Base-by-base conservation (phyloP, 2,888 invertebrate genomes). In the Phalera bucephala region DNA sequence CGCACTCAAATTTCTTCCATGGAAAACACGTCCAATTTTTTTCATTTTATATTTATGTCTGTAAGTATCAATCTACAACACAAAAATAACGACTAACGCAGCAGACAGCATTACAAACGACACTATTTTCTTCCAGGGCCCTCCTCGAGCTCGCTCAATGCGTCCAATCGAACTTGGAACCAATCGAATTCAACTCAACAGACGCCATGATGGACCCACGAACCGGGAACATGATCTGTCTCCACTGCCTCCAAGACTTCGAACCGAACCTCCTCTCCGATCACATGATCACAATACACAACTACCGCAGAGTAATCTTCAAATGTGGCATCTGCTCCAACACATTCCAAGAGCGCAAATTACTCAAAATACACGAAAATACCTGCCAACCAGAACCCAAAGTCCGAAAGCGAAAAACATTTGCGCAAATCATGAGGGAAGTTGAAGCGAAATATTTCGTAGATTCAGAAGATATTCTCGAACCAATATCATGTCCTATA, bases 241-340 rank as follows among this genome's bases (percentile, higher is more conserved):
- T 72, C 0, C 68, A 65, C 23, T 72, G 72, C 30, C 52, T 62
- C 1, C 56, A 59, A 10, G 68, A 69, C n/a, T 47, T 70, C 0
- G 60, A 62, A 12, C 2, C 51, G 0, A 48, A 33, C n/a, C 13
- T 46, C 0, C 44, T 74, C 0, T 31, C 58, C 0, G 61, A 66
- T 1, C 73, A 74, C 31, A 71, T 74, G 73, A 37, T 63, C 0
- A 52, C 38, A 2, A 45, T 45, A 0, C 73, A 74, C 28, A 65
- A 61, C 15, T 72, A 69, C 35, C 23, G 67, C 0, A 40, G 57
- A 8, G 45, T 72, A 0, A 12, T 58, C 2, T 61, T 58, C 29
- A 70, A 66, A 31, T 73, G 73, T n/a, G 40, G 61, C 1, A 43
- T 46, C 1, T 72, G 73, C n/a, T 31, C 46, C 2, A 45, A 31